These are phyloP conservation scores for Temnopleurus reevesii DNA, from an alignment of 53 echinoderm and acorn worm genomes.

Conservation along the genomic window DNA sequence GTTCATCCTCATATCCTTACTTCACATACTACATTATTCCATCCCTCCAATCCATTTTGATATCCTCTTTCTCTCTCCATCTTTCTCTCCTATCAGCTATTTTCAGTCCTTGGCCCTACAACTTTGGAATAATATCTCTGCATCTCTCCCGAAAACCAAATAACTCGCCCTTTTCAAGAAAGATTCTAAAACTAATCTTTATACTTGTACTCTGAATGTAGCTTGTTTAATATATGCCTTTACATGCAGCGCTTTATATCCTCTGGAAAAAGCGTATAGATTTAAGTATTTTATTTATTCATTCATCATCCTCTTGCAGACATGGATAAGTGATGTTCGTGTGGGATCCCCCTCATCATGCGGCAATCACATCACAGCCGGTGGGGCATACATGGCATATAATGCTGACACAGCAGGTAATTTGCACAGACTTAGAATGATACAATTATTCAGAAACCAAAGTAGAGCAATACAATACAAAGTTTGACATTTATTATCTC, in stretches of 20 bases:
- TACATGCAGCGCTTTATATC: neutral
- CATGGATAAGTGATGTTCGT: conserved; percentile 65
- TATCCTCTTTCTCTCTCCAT: neutral
- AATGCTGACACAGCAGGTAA: conserved; percentile 76
- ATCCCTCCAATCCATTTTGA: neutral
- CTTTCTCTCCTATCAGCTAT: neutral
- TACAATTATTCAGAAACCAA: no score
- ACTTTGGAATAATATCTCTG: neutral
- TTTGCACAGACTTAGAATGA: conserved; percentile 5
- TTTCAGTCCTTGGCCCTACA: neutral
- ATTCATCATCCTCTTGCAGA: neutral
- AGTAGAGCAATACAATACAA: no score
- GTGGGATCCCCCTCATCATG: conserved; percentile 72
- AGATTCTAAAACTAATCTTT: no score
- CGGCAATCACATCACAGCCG: conserved; percentile 97
- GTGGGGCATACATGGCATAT: conserved; percentile 86
- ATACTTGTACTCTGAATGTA: neutral
- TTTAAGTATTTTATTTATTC: neutral
- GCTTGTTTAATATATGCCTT: neutral
- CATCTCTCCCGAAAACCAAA: neutral
- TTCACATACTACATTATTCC: no score
- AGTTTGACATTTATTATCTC: no score
- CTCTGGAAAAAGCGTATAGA: neutral
- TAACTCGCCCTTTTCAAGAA: neutral
- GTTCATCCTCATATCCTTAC: no score